A percentile compares a stretch with the other conserved stretches of the same genome.
These are phyloP conservation scores for Drosophila nigromelanica DNA, from an alignment of 1,140 invertebrate genomes.

Conservation along the genomic window DNA sequence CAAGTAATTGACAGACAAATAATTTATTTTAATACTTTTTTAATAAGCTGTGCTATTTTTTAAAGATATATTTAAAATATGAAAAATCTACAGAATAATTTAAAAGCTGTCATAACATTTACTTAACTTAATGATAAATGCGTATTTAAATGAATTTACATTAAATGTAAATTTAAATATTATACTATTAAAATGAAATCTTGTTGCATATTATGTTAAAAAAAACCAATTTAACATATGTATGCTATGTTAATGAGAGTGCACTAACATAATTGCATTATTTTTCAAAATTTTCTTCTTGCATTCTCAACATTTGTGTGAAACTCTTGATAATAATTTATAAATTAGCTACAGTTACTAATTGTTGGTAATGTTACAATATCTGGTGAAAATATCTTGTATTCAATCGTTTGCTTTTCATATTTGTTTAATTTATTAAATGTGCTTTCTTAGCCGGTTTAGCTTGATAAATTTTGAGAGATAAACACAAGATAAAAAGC, in stretches of 20 bases:
- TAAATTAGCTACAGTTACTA: slow-evolving; percentile 3
- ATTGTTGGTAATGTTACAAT: slow-evolving; percentile 1
- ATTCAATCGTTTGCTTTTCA: slow-evolving; percentile 16
- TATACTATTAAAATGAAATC: too few species aligned
- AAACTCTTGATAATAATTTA: slow-evolving; percentile 5
- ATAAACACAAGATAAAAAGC: slow-evolving; percentile 28
- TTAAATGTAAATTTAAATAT: too few species aligned
- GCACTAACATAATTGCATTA: background rate
- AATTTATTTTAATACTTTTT: too few species aligned
- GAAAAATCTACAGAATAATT: too few species aligned
- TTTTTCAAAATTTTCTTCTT: background rate
- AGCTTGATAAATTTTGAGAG: slow-evolving; percentile 34
- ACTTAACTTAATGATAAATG: too few species aligned
- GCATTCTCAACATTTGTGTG: background rate
- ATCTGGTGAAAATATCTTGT: slow-evolving; percentile 16
- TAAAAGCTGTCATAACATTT: too few species aligned
- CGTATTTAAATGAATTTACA: too few species aligned
- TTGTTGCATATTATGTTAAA: background rate
- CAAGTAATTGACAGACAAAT: too few species aligned
- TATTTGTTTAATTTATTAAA: slow-evolving; percentile 32
- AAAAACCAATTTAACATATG: background rate
- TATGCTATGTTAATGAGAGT: background rate
- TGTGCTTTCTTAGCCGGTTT: slow-evolving; percentile 38
- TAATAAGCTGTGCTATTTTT: too few species aligned
- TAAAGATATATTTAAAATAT: too few species aligned